Evolutionary conservation across 2,113 vertebrate genomes (phyloP).

Genomic region (Dromiciops gliroides): DNA sequence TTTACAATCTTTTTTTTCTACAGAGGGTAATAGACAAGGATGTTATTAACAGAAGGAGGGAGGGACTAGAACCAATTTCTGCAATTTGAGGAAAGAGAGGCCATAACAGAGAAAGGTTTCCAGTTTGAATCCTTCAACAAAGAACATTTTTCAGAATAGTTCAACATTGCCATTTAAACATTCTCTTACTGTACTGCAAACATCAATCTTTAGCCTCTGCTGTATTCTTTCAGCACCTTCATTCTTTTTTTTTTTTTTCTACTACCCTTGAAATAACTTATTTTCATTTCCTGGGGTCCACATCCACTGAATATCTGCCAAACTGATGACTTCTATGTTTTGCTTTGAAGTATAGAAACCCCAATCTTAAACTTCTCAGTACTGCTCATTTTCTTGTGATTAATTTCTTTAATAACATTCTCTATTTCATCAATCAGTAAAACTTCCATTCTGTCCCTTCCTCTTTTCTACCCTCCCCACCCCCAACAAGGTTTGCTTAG

Average conservation of each 20-base stretch:
- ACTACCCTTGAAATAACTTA: constrained; percentile 36
- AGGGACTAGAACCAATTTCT: not conserved
- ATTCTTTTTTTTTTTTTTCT: constrained; percentile 19
- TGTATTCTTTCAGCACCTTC: constrained; percentile 27
- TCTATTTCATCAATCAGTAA: constrained; percentile 37
- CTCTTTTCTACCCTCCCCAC: constrained; percentile 28
- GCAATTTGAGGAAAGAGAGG: constrained; percentile 41
- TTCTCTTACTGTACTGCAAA: constrained; percentile 26
- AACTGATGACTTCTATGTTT: constrained; percentile 53
- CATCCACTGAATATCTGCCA: constrained; percentile 51
- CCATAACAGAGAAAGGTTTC: constrained; percentile 9
- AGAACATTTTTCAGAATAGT: constrained; percentile 52
- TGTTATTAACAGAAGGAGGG: constrained; percentile 5
- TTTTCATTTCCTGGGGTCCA: constrained; percentile 53
- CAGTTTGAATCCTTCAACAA: not conserved
- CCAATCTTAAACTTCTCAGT: constrained; percentile 64
- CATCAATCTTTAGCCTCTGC: constrained; percentile 10
- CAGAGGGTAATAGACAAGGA: constrained; percentile 50
- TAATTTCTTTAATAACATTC: constrained; percentile 54
- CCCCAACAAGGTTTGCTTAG: constrained; percentile 65
- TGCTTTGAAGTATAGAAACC: constrained; percentile 5
- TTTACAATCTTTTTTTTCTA: constrained; percentile 33
- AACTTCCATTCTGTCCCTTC: constrained; percentile 40
- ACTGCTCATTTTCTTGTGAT: constrained; percentile 65
- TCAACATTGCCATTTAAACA: constrained; percentile 1